Conservation (phyloP, 1,140 invertebrate genomes). For the Helicorthomorpha holstii region DNA sequence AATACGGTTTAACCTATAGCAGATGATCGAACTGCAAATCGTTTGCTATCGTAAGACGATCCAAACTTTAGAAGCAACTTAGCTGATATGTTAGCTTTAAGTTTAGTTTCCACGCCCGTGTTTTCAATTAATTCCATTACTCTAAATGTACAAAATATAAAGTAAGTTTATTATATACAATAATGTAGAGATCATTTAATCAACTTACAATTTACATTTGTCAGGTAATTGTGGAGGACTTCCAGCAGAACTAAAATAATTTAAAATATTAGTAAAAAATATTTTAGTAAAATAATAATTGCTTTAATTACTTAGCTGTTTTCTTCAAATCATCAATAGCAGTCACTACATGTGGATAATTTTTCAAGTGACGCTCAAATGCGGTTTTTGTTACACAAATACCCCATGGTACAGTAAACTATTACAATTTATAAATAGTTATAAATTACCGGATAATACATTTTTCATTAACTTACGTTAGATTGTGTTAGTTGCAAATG, state of each 20-base stretch:
- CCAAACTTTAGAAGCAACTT: not conserved
- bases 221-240: not conserved
- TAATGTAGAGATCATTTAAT: not conserved
- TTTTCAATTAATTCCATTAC: not conserved
- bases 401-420: not conserved
- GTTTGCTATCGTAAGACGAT: not conserved
- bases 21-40: slow-evolving; percentile 38
- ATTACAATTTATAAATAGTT: too few species aligned
- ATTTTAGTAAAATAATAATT: not conserved
- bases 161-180: not conserved
- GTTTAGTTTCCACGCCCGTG: not conserved
- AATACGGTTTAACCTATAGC: slow-evolving; percentile 34
- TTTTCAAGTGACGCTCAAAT: not conserved
- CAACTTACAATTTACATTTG: not conserved
- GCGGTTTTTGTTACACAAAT: not conserved
- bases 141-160: not conserved
- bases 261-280: not conserved
- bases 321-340: not conserved
- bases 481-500: too few species aligned
- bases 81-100: not conserved
- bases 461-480: too few species aligned
- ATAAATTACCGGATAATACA: too few species aligned
- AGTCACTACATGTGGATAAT: not conserved
- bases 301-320: not conserved
- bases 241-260: not conserved